A percentile compares a stretch with the other conserved stretches of the same genome.
Conservation (phyloP, 1,140 invertebrate species). For the Steinernema khuongi region DNA sequence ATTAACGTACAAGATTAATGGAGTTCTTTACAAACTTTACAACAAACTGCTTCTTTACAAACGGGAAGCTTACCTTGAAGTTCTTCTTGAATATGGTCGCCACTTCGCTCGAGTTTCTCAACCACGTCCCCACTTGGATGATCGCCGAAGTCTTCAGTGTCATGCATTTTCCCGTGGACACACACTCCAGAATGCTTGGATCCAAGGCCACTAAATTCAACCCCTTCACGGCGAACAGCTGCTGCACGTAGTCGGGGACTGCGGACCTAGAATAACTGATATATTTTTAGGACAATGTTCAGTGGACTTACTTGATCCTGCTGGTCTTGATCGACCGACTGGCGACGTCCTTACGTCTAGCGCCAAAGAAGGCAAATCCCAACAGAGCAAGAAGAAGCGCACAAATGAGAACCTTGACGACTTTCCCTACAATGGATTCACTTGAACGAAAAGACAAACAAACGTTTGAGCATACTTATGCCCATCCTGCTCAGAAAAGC, state of each 20-base stretch:
- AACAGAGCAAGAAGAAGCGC: too few species aligned
- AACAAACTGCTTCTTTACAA: too few species aligned
- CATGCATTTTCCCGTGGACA: not conserved
- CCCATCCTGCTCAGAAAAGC: too few species aligned
- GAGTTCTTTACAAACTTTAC: not conserved
- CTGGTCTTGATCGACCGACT: too few species aligned
- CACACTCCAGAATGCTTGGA: not conserved
- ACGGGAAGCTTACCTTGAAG: conserved; percentile 1
- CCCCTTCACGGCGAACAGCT: not conserved
- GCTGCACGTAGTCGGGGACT: not conserved
- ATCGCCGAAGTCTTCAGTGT: not conserved
- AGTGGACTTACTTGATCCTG: too few species aligned
- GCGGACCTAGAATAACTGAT: not conserved
- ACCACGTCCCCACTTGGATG: not conserved
- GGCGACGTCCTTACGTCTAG: too few species aligned
- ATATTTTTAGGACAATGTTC: too few species aligned
- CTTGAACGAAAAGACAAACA: too few species aligned
- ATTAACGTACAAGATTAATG: not conserved
- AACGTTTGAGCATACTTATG: too few species aligned
- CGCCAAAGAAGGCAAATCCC: too few species aligned
- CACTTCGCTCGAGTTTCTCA: not conserved
- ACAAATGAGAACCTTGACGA: too few species aligned
- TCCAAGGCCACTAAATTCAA: not conserved
- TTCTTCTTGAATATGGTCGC: not conserved
- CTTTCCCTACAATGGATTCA: too few species aligned